phyloP scores from a whole-genome alignment of 2,113 vertebrate species.

The Protomyctophum bolini region DNA sequence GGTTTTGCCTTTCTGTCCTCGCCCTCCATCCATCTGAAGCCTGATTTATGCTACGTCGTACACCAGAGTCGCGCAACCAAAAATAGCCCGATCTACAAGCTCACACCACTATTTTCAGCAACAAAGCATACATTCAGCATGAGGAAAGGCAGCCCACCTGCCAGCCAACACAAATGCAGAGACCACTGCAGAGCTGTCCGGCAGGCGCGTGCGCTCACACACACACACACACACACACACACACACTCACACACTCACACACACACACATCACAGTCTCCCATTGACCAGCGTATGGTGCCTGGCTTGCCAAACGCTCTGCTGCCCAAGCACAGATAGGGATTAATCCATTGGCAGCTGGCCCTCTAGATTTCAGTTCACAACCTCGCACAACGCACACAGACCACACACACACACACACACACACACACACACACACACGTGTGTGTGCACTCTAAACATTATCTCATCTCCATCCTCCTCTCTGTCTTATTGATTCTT shows the following conservation, averaged over 20 bases:
- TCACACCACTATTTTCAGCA: too few relatives aligned
- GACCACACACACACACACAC: conserved; percentile 15
- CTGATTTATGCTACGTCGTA: too few relatives aligned
- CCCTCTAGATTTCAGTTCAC: conserved; percentile 39
- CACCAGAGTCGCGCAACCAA: too few relatives aligned
- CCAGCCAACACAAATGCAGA: conserved; percentile 35
- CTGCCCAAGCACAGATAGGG: conserved; percentile 43
- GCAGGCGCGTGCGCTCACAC: too few relatives aligned
- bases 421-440: too few relatives aligned
- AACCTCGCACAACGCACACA: neutral
- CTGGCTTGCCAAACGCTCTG: conserved; percentile 46
- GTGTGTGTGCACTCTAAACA: conserved; percentile 8
- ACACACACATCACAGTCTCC: neutral
- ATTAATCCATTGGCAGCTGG: conserved; percentile 55
- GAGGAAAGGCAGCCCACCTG: conserved; percentile 43
- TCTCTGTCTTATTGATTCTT: conserved; percentile 32
- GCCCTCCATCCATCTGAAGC: conserved; percentile 54
- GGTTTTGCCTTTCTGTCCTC: conserved; percentile 51
- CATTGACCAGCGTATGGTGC: conserved; percentile 28
- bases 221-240: neutral
- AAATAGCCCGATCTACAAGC: too few relatives aligned
- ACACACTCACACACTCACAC: neutral
- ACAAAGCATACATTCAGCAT: too few relatives aligned
- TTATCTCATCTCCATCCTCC: conserved; percentile 38
- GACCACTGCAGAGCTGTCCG: conserved; percentile 11